Evolutionary conservation across 2,888 invertebrate species (phyloP).

Genomic region (Lasioglossum morio): DNA sequence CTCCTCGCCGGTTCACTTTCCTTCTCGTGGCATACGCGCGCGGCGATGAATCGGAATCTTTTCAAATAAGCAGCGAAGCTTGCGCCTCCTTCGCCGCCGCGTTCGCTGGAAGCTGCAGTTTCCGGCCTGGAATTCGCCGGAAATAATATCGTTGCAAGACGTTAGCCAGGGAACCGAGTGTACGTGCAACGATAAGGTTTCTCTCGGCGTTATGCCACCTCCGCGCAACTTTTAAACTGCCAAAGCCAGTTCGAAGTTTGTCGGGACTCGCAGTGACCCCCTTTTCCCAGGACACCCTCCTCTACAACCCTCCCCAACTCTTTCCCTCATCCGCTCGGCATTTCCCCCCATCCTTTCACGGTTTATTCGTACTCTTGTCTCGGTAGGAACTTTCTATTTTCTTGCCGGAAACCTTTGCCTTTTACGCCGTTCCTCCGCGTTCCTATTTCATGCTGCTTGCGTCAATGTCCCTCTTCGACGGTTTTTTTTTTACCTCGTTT

Average conservation of each 20-base stretch:
- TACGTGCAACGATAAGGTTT: slow-evolving; percentile 65
- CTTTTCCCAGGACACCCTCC: background rate
- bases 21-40: slow-evolving; percentile 25
- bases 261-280: slow-evolving; percentile 46
- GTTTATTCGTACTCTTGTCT: background rate
- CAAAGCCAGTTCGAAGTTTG: slow-evolving; percentile 72
- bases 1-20: background rate
- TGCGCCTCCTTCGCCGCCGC: slow-evolving; percentile 55
- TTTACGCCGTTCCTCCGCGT: background rate
- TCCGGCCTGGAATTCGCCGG: slow-evolving; percentile 71
- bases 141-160: slow-evolving; percentile 70
- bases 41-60: slow-evolving; percentile 53
- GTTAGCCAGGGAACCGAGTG: slow-evolving; percentile 47
- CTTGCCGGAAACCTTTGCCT: background rate
- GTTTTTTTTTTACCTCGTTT: background rate
- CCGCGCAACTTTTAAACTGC: slow-evolving; percentile 75
- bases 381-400: slow-evolving; percentile 4
- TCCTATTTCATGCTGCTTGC: slow-evolving; percentile 6
- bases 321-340: background rate
- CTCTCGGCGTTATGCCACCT: slow-evolving; percentile 59
- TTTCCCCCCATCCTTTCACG: background rate
- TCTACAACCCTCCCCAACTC: background rate
- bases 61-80: slow-evolving; percentile 62
- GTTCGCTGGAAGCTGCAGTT: slow-evolving; percentile 57
- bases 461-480: background rate